Evolutionary conservation across 2,113 vertebrate genomes (phyloP), one percentile per base, ranked within the genome.

Genomic region (Dendrocopos noguchii): DNA sequence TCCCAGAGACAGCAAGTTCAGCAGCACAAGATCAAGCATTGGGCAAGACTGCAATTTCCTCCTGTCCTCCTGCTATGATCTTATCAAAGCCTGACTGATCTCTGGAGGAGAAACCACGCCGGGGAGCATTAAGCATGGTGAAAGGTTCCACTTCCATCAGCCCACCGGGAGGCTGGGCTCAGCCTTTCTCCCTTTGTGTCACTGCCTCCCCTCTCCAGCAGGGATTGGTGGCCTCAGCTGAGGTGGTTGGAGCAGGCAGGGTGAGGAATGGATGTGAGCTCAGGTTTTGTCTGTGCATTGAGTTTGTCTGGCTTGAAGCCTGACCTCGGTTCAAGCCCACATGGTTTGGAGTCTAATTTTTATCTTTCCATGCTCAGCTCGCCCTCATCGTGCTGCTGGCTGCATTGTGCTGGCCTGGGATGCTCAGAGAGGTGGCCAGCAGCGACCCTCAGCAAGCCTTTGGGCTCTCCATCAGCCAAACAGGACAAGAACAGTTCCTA

Each of bases 11-110:
- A n/a, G 70, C 67, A 71, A 93, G 92, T 82, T 78, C 73, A 66
- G 80, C 92, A 95, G 70, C 50, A 5, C 22, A 57, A 95, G 73
- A 97, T 97, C 96, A 96, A 97, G 96, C 96, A 93, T 80, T 84
- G 83, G 89, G 91, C 95, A 95, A 94, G 96, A 56, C 95, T 96
- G 95, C 96, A 97, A 97, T 98, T 97, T 96, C 97, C 84, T 85
- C 95, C 95, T 97, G 97, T 97, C 97, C 97, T 93, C 90, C 87
- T 73, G 29, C 44, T 65, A 94, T 29, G 97, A 97, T 97, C 93
- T 61, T 96, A 96, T 97, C 96, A 68, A 88, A 91, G 90, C 79
- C 96, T 97, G 98, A 97, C 89, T 95, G 97, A 98, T 98, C 97
- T 96, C 91, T 81, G 2, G 1, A 24, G 28, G 9, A 22, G 15